Percentiles rank a stretch among this genome's conserved stretches.
Evolutionary conservation across 2,888 invertebrate genomes (phyloP).

Genomic region (Therioaphis trifolii): DNA sequence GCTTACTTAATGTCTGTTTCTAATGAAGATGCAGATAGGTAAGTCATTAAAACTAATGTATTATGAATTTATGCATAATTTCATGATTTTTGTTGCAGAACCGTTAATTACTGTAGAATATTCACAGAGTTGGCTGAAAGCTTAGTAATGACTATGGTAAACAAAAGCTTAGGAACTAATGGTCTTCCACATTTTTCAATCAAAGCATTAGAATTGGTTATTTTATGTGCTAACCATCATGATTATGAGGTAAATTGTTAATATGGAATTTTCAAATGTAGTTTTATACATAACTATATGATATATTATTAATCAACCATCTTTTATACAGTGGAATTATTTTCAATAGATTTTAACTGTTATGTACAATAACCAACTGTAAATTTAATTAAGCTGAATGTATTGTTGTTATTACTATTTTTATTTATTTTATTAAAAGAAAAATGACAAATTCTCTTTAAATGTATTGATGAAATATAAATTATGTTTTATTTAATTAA

Average conservation of each 20-base stretch:
- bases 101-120: constrained; percentile 91
- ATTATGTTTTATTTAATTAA: too few relatives aligned
- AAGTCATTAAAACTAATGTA: constrained; percentile 64
- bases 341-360: too few relatives aligned
- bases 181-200: constrained; percentile 78
- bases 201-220: constrained; percentile 86
- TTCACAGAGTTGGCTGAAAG: constrained; percentile 95
- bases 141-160: constrained; percentile 85
- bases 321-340: neutral
- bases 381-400: too few relatives aligned
- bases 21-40: constrained; percentile 92
- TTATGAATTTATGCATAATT: neutral
- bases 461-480: too few relatives aligned
- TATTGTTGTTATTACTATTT: too few relatives aligned
- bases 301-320: neutral
- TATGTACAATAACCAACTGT: too few relatives aligned
- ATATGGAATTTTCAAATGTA: constrained; percentile 56
- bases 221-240: constrained; percentile 94
- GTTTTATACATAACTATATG: neutral
- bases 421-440: too few relatives aligned
- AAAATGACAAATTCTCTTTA: too few relatives aligned
- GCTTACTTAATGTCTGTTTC: constrained; percentile 92
- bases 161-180: constrained; percentile 72
- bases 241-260: constrained; percentile 98
- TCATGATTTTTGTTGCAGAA: constrained; percentile 70